phyloP scores from a whole-genome alignment of 35 echinoderm and acorn worm genomes.

The Lytechinus variegatus region DNA sequence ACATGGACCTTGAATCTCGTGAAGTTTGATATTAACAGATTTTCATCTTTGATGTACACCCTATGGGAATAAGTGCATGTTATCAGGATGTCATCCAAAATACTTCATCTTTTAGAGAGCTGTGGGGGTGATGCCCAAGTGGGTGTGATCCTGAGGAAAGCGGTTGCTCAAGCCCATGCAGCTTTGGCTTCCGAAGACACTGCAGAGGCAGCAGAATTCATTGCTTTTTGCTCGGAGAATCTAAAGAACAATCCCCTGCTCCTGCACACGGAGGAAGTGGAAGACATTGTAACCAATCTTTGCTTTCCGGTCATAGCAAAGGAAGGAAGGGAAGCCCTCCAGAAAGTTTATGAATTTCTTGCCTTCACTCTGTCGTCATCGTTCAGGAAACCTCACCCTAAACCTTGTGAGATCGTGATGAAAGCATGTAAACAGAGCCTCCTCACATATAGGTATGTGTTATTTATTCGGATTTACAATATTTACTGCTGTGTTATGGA shows the following conservation, averaged over 20 bases:
- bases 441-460: not conserved
- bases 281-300: not conserved
- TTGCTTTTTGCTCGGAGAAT: slow-evolving; percentile 31
- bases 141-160: not conserved
- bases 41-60: too few relatives aligned
- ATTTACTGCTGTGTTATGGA: too few relatives aligned
- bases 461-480: too few relatives aligned
- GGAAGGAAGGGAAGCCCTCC: not conserved
- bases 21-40: too few relatives aligned
- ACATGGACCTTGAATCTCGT: too few relatives aligned
- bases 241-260: not conserved
- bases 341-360: slow-evolving; percentile 34
- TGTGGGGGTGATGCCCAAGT: not conserved
- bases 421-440: slow-evolving; percentile 7
- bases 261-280: not conserved
- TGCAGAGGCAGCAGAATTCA: not conserved
- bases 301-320: not conserved
- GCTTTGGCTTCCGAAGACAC: not conserved
- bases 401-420: not conserved
- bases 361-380: not conserved
- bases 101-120: not conserved
- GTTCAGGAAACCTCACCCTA: not conserved
- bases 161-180: not conserved
- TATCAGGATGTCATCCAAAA: not conserved
- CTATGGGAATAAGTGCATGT: not conserved